These are phyloP conservation scores for Sula dactylatra DNA, from an alignment of 2,113 vertebrate genomes.

Conservation along the genomic window DNA sequence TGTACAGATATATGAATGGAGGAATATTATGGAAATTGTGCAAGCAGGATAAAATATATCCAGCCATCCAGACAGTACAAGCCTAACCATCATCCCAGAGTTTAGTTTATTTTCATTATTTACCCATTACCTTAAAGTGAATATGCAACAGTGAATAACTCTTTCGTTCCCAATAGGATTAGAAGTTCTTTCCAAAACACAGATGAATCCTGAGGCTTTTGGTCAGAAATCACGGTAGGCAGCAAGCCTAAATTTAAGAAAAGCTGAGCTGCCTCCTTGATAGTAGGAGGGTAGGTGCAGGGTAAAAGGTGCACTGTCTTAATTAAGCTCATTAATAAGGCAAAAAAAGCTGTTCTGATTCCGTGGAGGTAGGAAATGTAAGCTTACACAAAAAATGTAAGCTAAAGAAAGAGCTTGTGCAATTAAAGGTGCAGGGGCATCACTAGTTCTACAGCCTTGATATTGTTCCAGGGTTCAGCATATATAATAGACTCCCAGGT, in stretches of 20 bases:
- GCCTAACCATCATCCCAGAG: not conserved
- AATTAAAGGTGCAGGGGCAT: not conserved
- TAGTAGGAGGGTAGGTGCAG: not conserved
- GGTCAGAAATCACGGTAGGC: not conserved
- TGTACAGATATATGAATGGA: not conserved
- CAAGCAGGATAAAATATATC: not conserved
- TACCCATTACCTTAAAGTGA: not conserved
- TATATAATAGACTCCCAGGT: fast-evolving
- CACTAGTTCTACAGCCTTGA: not conserved
- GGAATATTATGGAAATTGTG: not conserved
- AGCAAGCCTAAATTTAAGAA: not conserved
- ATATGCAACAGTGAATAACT: not conserved
- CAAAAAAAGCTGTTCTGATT: not conserved
- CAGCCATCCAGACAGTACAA: not conserved
- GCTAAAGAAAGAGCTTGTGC: not conserved
- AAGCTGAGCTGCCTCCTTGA: not conserved
- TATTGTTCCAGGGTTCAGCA: not conserved
- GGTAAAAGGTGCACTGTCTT: not conserved
- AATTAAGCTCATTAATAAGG: not conserved
- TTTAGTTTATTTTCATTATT: not conserved
- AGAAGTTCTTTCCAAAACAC: not conserved
- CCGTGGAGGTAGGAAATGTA: not conserved
- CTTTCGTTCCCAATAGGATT: not conserved
- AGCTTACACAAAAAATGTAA: not conserved
- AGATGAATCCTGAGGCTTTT: not conserved